Percentiles rank a stretch among this genome's conserved stretches.
Evolutionary conservation across 2,113 vertebrate species (phyloP).

Genomic region (Galbula dea): DNA sequence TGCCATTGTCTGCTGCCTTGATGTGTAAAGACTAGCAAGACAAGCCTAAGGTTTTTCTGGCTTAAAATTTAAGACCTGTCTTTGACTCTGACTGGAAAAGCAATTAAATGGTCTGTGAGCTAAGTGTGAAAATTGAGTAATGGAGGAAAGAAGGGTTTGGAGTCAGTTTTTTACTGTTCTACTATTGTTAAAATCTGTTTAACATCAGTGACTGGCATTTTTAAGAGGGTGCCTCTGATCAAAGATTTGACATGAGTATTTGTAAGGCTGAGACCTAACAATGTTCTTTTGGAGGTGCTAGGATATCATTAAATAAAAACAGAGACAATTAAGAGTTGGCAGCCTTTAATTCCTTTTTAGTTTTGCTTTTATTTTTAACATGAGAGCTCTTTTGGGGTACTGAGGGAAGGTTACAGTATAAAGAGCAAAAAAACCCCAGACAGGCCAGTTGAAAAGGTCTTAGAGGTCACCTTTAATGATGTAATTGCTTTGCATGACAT

Average conservation of each 20-base stretch:
- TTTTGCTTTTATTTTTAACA: not conserved
- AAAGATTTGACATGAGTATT: not conserved
- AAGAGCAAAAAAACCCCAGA: not conserved
- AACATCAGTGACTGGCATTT: not conserved
- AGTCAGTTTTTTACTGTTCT: not conserved
- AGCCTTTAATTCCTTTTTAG: not conserved
- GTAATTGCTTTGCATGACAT: slow-evolving; percentile 21
- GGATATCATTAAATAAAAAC: not conserved
- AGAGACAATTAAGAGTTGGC: not conserved
- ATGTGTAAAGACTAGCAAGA: slow-evolving; percentile 18
- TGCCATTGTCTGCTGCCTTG: not conserved
- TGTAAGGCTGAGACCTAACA: not conserved
- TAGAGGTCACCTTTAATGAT: slow-evolving; percentile 43
- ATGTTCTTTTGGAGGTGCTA: not conserved
- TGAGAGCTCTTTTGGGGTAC: not conserved
- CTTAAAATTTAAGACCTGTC: slow-evolving; percentile 26
- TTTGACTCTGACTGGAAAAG: slow-evolving; percentile 46
- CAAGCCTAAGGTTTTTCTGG: slow-evolving; percentile 15
- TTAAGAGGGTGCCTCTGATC: not conserved
- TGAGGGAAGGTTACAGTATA: not conserved
- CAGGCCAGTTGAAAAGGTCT: not conserved
- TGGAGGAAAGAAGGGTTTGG: not conserved
- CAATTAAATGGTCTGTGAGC: slow-evolving; percentile 51
- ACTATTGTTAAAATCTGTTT: slow-evolving; percentile 25
- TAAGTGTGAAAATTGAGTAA: slow-evolving; percentile 48